These are phyloP conservation scores for Drosophila truncata DNA, from an alignment of 1,140 invertebrate species.

Conservation along the genomic window DNA sequence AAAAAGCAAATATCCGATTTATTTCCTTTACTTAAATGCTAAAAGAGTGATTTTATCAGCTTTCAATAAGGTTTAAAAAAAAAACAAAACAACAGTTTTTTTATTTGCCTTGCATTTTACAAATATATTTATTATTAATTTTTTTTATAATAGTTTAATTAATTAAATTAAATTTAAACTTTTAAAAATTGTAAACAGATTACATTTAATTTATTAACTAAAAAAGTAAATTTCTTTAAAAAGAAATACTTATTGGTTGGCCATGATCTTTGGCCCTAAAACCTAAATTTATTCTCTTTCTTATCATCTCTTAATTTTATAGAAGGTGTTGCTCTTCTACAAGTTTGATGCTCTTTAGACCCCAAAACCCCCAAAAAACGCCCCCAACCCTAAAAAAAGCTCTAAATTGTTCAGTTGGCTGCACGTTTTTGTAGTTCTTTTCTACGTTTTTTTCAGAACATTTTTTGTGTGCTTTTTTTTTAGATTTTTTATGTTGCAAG, in stretches of 20 bases:
- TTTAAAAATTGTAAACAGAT: background rate
- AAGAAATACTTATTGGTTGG: background rate
- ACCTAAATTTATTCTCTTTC: slow-evolving; percentile 2
- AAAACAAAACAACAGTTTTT: too few relatives aligned
- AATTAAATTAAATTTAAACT: background rate
- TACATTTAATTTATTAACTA: too few relatives aligned
- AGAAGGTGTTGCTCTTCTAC: slow-evolving; percentile 15
- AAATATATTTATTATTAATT: too few relatives aligned
- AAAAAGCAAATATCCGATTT: too few relatives aligned
- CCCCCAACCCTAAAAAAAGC: slow-evolving; percentile 24
- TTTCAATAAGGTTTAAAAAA: too few relatives aligned
- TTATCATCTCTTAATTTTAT: slow-evolving; percentile 12
- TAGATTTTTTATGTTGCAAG: slow-evolving; percentile 34
- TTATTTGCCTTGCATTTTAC: too few relatives aligned
- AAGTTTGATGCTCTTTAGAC: slow-evolving; percentile 11
- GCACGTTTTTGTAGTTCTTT: slow-evolving; percentile 14
- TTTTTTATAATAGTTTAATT: too few relatives aligned
- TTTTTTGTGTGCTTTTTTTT: slow-evolving; percentile 6
- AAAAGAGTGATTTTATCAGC: too few relatives aligned
- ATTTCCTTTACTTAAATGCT: background rate
- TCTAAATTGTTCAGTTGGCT: slow-evolving; percentile 4
- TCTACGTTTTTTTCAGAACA: background rate
- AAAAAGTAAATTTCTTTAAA: too few relatives aligned
- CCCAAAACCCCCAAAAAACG: slow-evolving; percentile 11
- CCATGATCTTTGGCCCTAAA: background rate